phyloP scores from a whole-genome alignment of 2,113 vertebrate species.

The Proterorhinus semilunaris region DNA sequence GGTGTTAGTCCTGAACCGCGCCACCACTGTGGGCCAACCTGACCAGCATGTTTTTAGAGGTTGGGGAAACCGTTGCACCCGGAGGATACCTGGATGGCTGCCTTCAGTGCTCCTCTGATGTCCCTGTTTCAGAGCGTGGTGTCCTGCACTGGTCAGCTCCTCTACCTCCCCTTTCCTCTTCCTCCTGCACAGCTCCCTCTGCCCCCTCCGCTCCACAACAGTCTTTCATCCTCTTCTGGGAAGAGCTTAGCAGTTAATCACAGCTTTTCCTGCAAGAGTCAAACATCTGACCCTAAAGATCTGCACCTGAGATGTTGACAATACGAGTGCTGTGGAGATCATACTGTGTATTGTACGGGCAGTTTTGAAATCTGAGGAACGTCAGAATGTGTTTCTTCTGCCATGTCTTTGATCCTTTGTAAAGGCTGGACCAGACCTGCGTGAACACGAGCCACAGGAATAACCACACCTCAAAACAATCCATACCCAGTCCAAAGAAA shows the following conservation, averaged over 20 bases:
- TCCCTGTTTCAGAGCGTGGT: too few relatives aligned
- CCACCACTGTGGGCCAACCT: too few relatives aligned
- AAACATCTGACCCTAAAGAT: slow-evolving; percentile 13
- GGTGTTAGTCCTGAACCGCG: too few relatives aligned
- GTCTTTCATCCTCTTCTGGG: background rate
- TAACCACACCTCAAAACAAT: background rate
- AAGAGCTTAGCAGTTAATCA: background rate
- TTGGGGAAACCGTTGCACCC: too few relatives aligned
- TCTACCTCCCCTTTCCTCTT: too few relatives aligned
- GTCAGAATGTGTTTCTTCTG: slow-evolving; percentile 18
- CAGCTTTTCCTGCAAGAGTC: background rate
- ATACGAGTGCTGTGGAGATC: slow-evolving; percentile 11
- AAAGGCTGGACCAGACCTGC: slow-evolving; percentile 5
- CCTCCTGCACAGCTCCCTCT: too few relatives aligned
- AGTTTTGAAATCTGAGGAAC: slow-evolving; percentile 16
- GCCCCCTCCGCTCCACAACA: too few relatives aligned
- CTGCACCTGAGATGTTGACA: background rate
- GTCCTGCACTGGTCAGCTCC: too few relatives aligned
- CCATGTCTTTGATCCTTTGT: slow-evolving; percentile 41
- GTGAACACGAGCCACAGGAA: slow-evolving; percentile 15
- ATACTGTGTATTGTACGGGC: slow-evolving; percentile 14
- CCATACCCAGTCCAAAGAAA: background rate
- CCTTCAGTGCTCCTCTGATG: too few relatives aligned
- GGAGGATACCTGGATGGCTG: too few relatives aligned
- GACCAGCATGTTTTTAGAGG: too few relatives aligned